phyloP scores from a whole-genome alignment of 2,113 vertebrate genomes.

The Bufo gargarizans region DNA sequence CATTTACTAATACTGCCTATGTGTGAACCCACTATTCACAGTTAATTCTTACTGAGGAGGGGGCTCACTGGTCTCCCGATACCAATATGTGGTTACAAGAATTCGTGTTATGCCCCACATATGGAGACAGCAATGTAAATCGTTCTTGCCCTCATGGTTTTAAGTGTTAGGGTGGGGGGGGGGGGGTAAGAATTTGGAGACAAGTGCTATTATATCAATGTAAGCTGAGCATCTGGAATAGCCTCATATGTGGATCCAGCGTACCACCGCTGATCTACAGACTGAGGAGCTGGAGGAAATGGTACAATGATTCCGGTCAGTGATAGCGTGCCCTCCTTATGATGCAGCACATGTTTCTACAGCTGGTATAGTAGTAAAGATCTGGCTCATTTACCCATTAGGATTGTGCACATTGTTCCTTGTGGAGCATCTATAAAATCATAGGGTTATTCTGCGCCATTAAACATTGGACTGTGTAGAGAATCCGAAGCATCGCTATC shows the following conservation, averaged over 20 bases:
- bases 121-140: too few relatives aligned
- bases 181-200: too few relatives aligned
- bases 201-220: too few relatives aligned
- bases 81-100: too few relatives aligned
- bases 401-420: not conserved
- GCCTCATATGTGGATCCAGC: not conserved
- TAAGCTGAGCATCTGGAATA: not conserved
- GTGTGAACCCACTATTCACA: too few relatives aligned
- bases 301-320: not conserved
- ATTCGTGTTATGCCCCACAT: too few relatives aligned
- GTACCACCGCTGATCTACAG: not conserved
- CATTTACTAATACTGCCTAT: too few relatives aligned
- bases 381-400: not conserved
- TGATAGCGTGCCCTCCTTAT: not conserved
- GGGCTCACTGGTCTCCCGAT: too few relatives aligned
- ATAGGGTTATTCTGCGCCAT: not conserved
- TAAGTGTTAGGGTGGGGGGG: too few relatives aligned
- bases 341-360: not conserved
- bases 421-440: not conserved
- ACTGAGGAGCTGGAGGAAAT: not conserved
- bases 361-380: not conserved
- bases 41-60: too few relatives aligned
- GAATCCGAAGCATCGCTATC: too few relatives aligned
- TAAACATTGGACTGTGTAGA: not conserved
- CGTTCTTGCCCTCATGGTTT: too few relatives aligned